Evolutionary conservation across 1,140 invertebrate species (phyloP), one percentile per base, ranked within the genome.

Genomic region (Whitmania pigra): DNA sequence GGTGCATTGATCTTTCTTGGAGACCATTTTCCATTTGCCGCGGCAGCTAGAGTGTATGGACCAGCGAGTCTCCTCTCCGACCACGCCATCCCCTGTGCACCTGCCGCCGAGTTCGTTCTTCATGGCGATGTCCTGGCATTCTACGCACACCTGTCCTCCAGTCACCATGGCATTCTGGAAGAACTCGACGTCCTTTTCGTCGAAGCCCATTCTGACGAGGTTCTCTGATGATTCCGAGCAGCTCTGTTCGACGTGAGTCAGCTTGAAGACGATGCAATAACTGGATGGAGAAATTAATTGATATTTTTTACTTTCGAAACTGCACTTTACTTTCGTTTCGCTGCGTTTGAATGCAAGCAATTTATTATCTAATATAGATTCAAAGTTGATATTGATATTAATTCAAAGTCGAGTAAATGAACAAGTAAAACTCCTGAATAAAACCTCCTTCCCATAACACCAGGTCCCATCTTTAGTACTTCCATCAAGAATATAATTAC

Each of bases 91-190:
- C 49, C 80, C 80, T 20, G 76, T 74, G 67, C 80, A 81, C 22
- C 80, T 75, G 27, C 75, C 73, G 36, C 79, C 79, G 15, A 79
- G 74, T 5, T 78, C 73, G 43, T 77, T 76, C 73, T 78, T 76
- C 79, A 81, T 80, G 71, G 78, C 79, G 22, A 76, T 75, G 36
- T 77, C 78, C 67, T 81, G 79, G 70, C 80, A 81, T 72, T 81
- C 79, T 0, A 80, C 79, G 69, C 80, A 81, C 15, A 80, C 77
- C 20, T 75, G 74, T 0, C 67, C 72, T 20, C 77, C 77, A 22
- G 71, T 75, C 7, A 43, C 40, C 25, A 68, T 22, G 11, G 22
- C 4, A 1, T 63, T 31, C 29, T 63, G 22, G 57, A 63, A 63
- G 57, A 63, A 63, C 13, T 13, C 11, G 22, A 22, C 29, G 29